Base-by-base conservation (phyloP, 1,140 invertebrate species). In the Saccostrea glomerata region DNA sequence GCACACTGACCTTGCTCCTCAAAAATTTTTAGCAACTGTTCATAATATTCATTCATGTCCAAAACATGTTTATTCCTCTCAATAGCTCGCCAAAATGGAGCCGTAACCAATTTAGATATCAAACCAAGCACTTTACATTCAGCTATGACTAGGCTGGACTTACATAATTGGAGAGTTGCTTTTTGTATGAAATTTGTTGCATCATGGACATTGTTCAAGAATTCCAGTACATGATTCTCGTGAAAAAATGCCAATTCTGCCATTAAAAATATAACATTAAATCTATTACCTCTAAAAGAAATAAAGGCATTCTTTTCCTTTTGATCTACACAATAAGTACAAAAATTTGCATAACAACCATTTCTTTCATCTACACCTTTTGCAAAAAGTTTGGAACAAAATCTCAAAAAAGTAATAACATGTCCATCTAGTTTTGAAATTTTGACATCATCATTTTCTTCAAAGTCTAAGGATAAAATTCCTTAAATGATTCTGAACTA, bases 121-220 rank as follows among this genome's bases (percentile, higher is more conserved):
- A 88, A 20, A n/a, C 83, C 58, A 2, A 84, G n/a, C 17, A 56
- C 73, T 25, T 54, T 47, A 47, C 47, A 47, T 47, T 47, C 47
- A 47, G 5, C 47, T 47, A 47, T 47, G 47, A 6, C 47, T 7
- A 47, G 47, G 9, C 6, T 30, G 40, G 82, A 60, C 77, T 86
- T 82, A 9, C 55, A 23, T 23, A 84, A 56, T 25, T 40, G 11
- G 20, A 84, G 7, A 15, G 82, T 86, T n/a, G 84, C 73, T 87
- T 89, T 70, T 30, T 73, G 66, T 15, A 89, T 2, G 25, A 84
- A 58, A n/a, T 87, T 89, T 9, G 20, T 84, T 25, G 85, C 58
- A 47, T 85, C 88, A 87, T 89, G 85, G 7, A 86, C 85, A 89
- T 87, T 87, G 15, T 84, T 25, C 4, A 87, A 66, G 84, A 86